These are phyloP conservation scores for Bombylius major DNA, from an alignment of 2,888 invertebrate species.

Conservation along the genomic window DNA sequence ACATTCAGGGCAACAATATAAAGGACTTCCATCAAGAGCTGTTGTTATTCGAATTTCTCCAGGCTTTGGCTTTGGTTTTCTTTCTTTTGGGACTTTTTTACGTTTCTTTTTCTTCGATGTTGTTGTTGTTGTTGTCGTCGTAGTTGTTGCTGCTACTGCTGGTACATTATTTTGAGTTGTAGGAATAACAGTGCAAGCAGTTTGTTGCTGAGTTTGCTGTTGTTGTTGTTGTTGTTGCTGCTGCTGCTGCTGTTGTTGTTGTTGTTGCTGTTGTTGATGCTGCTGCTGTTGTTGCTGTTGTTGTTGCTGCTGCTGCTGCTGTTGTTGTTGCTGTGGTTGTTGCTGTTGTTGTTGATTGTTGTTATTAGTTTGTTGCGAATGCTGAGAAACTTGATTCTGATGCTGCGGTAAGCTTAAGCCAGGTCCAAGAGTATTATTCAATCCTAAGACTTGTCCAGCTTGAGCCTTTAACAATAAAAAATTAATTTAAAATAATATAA, in stretches of 20 bases:
- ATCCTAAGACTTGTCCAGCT: slow-evolving; percentile 6
- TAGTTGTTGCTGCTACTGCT: slow-evolving; percentile 18
- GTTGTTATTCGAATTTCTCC: slow-evolving; percentile 72
- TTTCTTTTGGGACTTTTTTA: slow-evolving; percentile 57
- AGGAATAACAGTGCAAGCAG: not conserved
- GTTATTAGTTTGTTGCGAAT: slow-evolving; percentile 27
- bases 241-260: slow-evolving; percentile 21
- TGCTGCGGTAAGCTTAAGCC: slow-evolving; percentile 11
- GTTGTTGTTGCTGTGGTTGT: slow-evolving; percentile 13
- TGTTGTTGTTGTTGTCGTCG: slow-evolving; percentile 22
- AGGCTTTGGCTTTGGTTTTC: slow-evolving; percentile 67
- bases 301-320: slow-evolving; percentile 21
- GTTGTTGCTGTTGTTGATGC: slow-evolving; percentile 28
- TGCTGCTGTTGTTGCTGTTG: slow-evolving; percentile 25
- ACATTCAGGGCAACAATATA: slow-evolving; percentile 78
- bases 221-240: slow-evolving; percentile 23
- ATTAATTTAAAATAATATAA: too few species aligned
- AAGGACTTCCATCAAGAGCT: slow-evolving; percentile 66
- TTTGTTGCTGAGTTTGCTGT: slow-evolving; percentile 17
- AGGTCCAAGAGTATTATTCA: slow-evolving; percentile 5
- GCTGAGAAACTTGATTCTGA: slow-evolving; percentile 25
- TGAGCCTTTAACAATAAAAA: slow-evolving; percentile 11
- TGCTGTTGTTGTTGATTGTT: slow-evolving; percentile 30
- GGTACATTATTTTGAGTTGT: not conserved
- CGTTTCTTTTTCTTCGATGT: slow-evolving; percentile 64